Base-by-base conservation (phyloP, 2,888 invertebrate genomes). In the Thera obeliscata region DNA sequence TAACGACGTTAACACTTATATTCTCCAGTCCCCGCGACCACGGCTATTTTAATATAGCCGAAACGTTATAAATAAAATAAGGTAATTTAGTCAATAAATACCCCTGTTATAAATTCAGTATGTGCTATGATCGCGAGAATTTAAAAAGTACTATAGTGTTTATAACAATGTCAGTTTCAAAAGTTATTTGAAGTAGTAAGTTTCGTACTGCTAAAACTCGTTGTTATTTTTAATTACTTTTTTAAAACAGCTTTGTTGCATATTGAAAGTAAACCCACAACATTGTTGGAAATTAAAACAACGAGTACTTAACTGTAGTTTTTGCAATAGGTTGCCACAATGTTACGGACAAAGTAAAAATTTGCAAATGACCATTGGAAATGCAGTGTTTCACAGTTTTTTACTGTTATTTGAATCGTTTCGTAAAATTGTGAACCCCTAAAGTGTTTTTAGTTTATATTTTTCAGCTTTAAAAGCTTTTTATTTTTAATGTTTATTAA, bases 341-440 rank as follows among this genome's bases (percentile, higher is more conserved):
- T 67, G 68, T 69, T 65, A 48, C 66, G 22, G 55, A 68, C 64
- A 64, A 70, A 66, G 63, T 62, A 60, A 63, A 54, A 61, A 52
- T 70, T 57, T 69, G 54, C 43, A 61, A 69, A 64, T 64, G 58
- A 59, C 60, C 66, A 54, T 58, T 66, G 46, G 41, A 68, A 67
- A 71, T 61, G 33, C 63, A 50, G n/a, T n/a, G 33, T 56, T 59
- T 38, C 50, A 48, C 55, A 50, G 62, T 61, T 57, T 71, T 61
- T 60, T 71, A 63, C 56, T 49, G 66, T 66, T 67, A 64, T 72
- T 72, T 71, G 67, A 60, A 71, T 59, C 56, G 67, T 69, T 69
- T 64, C 71, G 71, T 71, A 71, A 72, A 69, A 74, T 70, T 72
- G 69, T 71, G 66, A 69, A 64, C 64, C 61, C 33, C 72, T 63